A percentile compares a stretch with the other conserved stretches of the same genome.
Evolutionary conservation across 2,113 vertebrate genomes (phyloP).

Genomic region (Phrynocephalus versicolor): DNA sequence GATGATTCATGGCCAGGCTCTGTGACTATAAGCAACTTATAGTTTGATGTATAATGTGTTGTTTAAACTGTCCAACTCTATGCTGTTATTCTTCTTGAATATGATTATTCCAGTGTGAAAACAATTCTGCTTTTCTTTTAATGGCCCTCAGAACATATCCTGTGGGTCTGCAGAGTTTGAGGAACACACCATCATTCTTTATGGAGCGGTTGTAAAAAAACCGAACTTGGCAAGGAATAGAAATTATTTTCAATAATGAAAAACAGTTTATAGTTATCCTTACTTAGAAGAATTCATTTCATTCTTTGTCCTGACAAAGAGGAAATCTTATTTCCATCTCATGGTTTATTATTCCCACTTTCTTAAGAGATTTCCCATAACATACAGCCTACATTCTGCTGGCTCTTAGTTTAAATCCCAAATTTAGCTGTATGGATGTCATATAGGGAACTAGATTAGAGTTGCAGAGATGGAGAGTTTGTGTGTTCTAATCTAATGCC

Average conservation of each 20-base stretch:
- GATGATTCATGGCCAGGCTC: conserved; percentile 24
- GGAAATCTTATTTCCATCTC: too few relatives aligned
- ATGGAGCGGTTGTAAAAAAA: not conserved
- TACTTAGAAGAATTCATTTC: conserved; percentile 26
- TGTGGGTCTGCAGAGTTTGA: not conserved
- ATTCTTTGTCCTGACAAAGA: not conserved
- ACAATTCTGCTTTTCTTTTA: not conserved
- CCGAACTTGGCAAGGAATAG: conserved; percentile 28
- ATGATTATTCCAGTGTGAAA: not conserved
- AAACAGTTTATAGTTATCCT: not conserved
- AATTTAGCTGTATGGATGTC: not conserved
- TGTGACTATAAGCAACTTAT: conserved; percentile 37
- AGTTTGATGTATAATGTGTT: not conserved
- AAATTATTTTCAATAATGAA: conserved; percentile 25
- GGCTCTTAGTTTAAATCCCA: not conserved
- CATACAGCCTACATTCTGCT: not conserved
- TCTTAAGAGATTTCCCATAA: not conserved
- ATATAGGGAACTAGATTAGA: not conserved
- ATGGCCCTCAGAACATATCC: not conserved
- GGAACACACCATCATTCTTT: not conserved
- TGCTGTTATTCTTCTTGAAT: not conserved
- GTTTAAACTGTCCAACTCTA: not conserved
- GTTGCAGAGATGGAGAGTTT: not conserved
- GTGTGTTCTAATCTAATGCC: not conserved
- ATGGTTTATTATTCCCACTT: not conserved